phyloP scores from a whole-genome alignment of 2,888 invertebrate species.

The Agonum fuliginosum region DNA sequence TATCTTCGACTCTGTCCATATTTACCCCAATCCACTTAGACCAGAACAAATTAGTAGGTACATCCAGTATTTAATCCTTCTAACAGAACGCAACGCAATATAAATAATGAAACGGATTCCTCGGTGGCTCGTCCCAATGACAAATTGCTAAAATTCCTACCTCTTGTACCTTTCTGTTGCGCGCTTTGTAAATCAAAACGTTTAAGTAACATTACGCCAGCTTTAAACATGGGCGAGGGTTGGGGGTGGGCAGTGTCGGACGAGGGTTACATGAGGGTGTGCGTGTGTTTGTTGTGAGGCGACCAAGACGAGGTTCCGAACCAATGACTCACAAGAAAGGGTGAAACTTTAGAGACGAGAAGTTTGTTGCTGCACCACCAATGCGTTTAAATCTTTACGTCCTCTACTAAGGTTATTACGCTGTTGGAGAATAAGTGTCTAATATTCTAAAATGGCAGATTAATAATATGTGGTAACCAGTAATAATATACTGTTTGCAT shows the following conservation, averaged over 20 bases:
- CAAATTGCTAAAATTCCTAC: constrained; percentile 57
- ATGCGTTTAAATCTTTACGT: constrained; percentile 35
- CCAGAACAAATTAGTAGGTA: constrained; percentile 27
- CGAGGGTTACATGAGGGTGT: neutral
- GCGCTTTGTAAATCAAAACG: constrained; percentile 57
- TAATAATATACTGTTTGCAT: too few species aligned
- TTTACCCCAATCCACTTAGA: constrained; percentile 19
- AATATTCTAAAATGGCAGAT: too few species aligned
- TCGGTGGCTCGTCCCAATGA: constrained; percentile 33
- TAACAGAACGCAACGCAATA: constrained; percentile 28
- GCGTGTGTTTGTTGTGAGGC: constrained; percentile 24
- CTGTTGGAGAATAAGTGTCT: constrained; percentile 13
- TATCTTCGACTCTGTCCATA: constrained; percentile 34
- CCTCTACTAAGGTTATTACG: constrained; percentile 15
- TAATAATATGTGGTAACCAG: too few species aligned
- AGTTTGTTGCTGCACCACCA: constrained; percentile 11
- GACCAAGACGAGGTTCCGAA: constrained; percentile 11
- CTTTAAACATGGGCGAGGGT: neutral
- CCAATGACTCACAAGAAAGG: constrained; percentile 47
- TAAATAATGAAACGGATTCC: constrained; percentile 55
- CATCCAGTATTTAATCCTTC: constrained; percentile 22
- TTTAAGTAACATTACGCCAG: constrained; percentile 57
- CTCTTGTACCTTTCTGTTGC: constrained; percentile 38
- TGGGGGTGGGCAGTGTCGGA: constrained; percentile 13
- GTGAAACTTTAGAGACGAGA: constrained; percentile 36